Evolutionary conservation across 53 echinoderm and acorn worm genomes (phyloP).

Genomic region (Luidia sarsii): DNA sequence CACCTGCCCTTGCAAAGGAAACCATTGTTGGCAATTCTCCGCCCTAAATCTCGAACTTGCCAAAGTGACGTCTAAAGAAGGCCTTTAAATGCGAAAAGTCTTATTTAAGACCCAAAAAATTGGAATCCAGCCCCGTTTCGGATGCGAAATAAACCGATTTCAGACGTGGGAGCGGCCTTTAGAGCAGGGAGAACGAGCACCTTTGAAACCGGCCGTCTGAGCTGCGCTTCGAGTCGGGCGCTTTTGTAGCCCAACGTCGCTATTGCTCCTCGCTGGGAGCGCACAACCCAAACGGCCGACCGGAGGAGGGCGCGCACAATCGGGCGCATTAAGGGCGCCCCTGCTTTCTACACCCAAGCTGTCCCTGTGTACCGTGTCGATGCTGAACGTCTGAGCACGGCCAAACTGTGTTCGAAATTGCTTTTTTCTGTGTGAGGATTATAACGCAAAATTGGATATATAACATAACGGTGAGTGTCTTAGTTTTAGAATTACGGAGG

Average conservation of each 20-base stretch:
- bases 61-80: too few species aligned
- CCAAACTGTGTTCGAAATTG: constrained; percentile 37
- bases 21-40: not conserved
- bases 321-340: constrained; percentile 38
- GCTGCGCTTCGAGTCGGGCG: constrained; percentile 25
- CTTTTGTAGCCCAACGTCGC: constrained; percentile 29
- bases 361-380: not conserved
- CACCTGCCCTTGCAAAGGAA: not conserved
- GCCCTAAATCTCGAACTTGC: too few species aligned
- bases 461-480: constrained; percentile 34
- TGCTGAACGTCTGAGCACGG: not conserved
- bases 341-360: too few species aligned
- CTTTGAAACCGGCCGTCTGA: constrained; percentile 11
- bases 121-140: not conserved
- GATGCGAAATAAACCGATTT: not conserved
- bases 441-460: constrained; percentile 50
- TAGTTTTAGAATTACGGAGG: not conserved
- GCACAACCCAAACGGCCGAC: not conserved
- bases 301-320: not conserved
- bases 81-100: too few species aligned
- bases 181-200: constrained; percentile 26
- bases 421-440: constrained; percentile 52
- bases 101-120: not conserved
- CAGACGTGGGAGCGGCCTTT: constrained; percentile 36
- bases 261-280: not conserved